Evolutionary conservation across 2,888 invertebrate species (phyloP), one percentile per base, ranked within the genome.

Genomic region (Tinea trinotella): DNA sequence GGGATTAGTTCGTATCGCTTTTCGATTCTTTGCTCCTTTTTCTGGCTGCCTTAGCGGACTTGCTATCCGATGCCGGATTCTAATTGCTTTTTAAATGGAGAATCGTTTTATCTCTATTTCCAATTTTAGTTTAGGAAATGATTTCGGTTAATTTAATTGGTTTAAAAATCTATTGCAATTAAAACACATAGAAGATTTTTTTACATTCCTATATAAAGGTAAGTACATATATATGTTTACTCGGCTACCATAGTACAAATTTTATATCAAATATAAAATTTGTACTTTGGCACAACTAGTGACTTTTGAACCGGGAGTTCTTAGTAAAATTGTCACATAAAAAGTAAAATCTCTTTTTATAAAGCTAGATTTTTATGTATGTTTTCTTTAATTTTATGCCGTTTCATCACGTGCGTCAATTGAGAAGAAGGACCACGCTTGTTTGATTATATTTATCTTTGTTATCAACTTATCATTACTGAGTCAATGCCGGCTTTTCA

Each of bases 1-100:
- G 74, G 84, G 85, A 86, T 87, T 87, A 87, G 78, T 67, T 75
- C 64, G 70, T 80, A 81, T 84, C 76, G 83, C 79, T 83, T 82
- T 80, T 69, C 81, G 83, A 83, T 79, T 76, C 77, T 84, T 83
- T 82, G 76, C 74, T 81, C 72, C 68, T 76, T 83, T 83, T 82
- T 74, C 70, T 71, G 76, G 54, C 67, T 68, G 75, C 2, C 13
- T 40, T 40, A 74, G 71, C 71, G 60, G 61, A 59, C 61, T 35
- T 40, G 40, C 6, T 40, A 40, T 40, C 40, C 10, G n/a, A 15
- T 6, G 13, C 10, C 13, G 40, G n/a, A 40, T 35, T 66, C 66
- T 72, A 68, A 74, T 68, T 67, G 65, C 62, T 70, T 64, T 50
- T 40, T 15, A 40, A 40, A 40, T 13, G 40, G 13, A 40, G 2